Evolutionary conservation across 2,797 vertebrate genomes (phyloP).

Genomic region (Echeneis naucrates): DNA sequence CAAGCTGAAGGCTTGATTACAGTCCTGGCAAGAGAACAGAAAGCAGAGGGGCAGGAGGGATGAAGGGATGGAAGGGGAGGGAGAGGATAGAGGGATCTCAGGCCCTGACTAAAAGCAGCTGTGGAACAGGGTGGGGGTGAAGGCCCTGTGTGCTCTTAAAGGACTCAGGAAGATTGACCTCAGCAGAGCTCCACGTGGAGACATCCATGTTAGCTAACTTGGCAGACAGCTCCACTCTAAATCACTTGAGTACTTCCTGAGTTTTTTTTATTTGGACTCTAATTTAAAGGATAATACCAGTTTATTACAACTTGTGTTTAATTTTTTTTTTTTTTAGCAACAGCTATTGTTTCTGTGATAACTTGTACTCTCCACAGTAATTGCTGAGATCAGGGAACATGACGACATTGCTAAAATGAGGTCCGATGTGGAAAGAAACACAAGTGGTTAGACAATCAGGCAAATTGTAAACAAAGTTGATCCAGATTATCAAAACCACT

Average conservation of each 20-base stretch:
- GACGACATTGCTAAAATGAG: background rate
- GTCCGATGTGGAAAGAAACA: conserved; percentile 12
- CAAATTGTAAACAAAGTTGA: conserved; percentile 15
- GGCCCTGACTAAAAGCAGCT: conserved; percentile 84
- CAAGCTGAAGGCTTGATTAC: conserved; percentile 85
- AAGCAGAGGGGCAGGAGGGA: conserved; percentile 77
- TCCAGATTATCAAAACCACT: conserved; percentile 10
- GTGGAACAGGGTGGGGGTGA: conserved; percentile 72
- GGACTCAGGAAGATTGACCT: conserved; percentile 74
- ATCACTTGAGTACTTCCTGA: conserved; percentile 30
- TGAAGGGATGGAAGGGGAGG: conserved; percentile 65
- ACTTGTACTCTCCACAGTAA: conserved; percentile 16
- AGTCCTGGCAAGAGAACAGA: conserved; percentile 83
- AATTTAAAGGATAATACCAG: conserved; percentile 22
- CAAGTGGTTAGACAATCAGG: conserved; percentile 13
- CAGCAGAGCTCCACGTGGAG: conserved; percentile 61
- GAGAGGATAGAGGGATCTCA: conserved; percentile 71
- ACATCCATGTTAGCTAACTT: conserved; percentile 49
- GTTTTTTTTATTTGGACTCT: conserved; percentile 23
- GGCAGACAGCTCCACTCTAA: conserved; percentile 29
- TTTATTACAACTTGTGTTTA: conserved; percentile 19
- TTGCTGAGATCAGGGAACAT: conserved; percentile 17
- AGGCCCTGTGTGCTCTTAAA: conserved; percentile 73
- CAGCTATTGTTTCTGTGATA: conserved; percentile 6
- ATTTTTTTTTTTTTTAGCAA: conserved; percentile 20